Evolutionary conservation across 1,140 invertebrate species (phyloP), one percentile per base, ranked within the genome.

Genomic region (Aleiodes sp.): DNA sequence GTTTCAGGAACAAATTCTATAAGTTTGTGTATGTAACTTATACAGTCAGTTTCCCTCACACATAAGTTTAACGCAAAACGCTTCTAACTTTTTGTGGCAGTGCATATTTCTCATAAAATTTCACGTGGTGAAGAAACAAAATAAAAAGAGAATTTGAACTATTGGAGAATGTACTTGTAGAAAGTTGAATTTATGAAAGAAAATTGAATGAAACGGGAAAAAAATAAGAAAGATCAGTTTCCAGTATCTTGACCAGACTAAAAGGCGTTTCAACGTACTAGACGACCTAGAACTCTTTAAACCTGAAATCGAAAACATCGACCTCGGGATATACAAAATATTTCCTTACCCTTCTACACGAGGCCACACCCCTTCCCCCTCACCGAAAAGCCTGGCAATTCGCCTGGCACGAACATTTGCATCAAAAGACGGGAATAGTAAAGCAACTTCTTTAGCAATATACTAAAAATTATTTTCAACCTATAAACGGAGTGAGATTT

Each of bases 361-460:
- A 2, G 1, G 8, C 4, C 46, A 56, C 4, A 19, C 21, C 12
- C 28, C 10, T 46, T 1, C 19, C 37, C 19, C 26, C 39, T 64
- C 14, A 12, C 14, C 41, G 39, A 26, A 16, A 46, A 68, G 35
- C 39, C 68, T 74, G 73, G 74, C 74, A 62, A 65, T 61, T 56
- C 62, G 70, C 74, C 70, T 56, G 16, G 10, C 69, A 57, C 33
- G 57, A 69, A 70, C 39, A 37, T 56, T 39, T 46, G 10, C 29
- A 59, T 52, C 62, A 35, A 41, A 52, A 57, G 39, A 64, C 63
- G 8, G 4, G 63, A 65, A 65, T 65, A 46, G 39, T 74, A 65
- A 73, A 76, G 74, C 70, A 71, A 56, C 46, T 70, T 59, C 61
- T 56, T 62, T 71, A 65, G 70, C 72, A 68, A 60, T 65, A 73